Base-by-base conservation (phyloP, 2,113 vertebrate genomes). In the Platycercus adscitus region DNA sequence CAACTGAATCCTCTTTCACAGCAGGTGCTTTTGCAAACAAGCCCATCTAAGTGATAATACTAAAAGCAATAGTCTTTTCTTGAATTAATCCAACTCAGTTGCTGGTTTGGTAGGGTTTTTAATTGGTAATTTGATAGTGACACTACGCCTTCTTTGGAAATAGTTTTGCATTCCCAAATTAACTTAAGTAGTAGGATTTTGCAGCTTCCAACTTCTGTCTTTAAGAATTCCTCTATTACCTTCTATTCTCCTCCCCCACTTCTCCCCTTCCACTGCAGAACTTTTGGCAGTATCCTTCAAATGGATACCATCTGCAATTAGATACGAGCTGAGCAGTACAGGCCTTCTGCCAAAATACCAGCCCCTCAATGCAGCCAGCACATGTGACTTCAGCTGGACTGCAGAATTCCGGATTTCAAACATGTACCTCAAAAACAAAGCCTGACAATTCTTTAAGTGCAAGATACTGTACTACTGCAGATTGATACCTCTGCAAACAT, bases 221-320 rank as follows among this genome's bases (percentile, higher is more conserved):
- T 79, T 35, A 63, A 75, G 83, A 77, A 72, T 43, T 61, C 50
- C 65, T 79, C 86, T 75, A 52, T 25, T 53, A 68, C 43, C 41
- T 61, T 85, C 58, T 69, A 6, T 20, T 44, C 17, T 61, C 64
- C 61, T 19, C 20, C 29, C 47, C n/a, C 56, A 56, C 70, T 93
- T 82, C 88, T 92, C 69, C 77, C 72, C 1, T 72, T 50, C 49
- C 82, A 87, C 77, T 35, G 84, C 75, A 88, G 69, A 86, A 55
- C 71, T 89, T 77, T 88, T 80, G 91, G 97, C 95, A 96, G 97
- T 63, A 97, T 89, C 97, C 93, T 97, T 98, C 97, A 70, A 94
- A 85, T 91, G 94, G 97, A 98, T 98, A 98, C 98, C 97, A 98
- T 98, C 97, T 98, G 98, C 98, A 98, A 92, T 96, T 73, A 94